Conservation (phyloP, 2,113 vertebrate genomes). For the Narcine bancroftii region DNA sequence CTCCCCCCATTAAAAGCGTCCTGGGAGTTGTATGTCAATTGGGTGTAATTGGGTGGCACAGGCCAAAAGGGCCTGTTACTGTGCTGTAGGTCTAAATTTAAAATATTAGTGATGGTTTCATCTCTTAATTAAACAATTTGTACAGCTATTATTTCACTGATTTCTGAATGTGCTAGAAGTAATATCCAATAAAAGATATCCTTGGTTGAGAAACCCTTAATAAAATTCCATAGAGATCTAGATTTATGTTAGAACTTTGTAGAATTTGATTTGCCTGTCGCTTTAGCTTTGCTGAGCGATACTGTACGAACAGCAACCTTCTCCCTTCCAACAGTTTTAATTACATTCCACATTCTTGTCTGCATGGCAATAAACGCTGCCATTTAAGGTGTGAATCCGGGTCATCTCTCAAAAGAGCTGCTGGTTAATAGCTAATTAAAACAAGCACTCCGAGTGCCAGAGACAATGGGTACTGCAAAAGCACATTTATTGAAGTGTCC, state of each 20-base stretch:
- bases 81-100: too few relatives aligned
- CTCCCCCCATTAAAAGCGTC: too few relatives aligned
- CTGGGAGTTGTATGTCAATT: too few relatives aligned
- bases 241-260: not conserved
- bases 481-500: not conserved
- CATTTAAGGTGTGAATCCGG: conserved; percentile 8
- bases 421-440: not conserved
- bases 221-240: not conserved
- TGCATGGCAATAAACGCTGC: not conserved
- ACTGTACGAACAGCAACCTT: not conserved
- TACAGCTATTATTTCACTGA: not conserved
- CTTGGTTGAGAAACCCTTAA: not conserved
- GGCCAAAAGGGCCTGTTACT: too few relatives aligned
- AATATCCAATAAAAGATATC: not conserved
- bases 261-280: not conserved
- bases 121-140: not conserved
- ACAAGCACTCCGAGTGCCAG: not conserved
- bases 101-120: too few relatives aligned
- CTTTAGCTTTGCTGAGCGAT: conserved; percentile 20
- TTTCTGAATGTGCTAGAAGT: not conserved
- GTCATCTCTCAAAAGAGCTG: not conserved
- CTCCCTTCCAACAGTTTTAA: not conserved
- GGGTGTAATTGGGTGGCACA: too few relatives aligned
- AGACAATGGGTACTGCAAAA: not conserved
- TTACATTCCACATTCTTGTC: not conserved